Conservation (phyloP, 2,113 vertebrate species). For the Alectura lathami region DNA sequence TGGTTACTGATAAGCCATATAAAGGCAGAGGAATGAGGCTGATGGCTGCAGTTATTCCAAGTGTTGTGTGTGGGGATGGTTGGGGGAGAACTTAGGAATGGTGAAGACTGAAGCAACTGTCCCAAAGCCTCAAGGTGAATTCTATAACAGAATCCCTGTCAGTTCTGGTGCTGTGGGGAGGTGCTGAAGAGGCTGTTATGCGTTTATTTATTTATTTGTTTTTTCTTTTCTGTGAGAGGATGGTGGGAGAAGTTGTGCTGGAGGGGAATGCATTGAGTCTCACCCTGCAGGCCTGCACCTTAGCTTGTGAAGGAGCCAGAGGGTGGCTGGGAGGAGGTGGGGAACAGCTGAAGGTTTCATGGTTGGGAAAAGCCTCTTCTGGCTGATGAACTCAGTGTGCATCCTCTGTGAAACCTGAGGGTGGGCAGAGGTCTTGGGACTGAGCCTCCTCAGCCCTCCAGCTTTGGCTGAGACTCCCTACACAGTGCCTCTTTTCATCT, state of each 20-base stretch:
- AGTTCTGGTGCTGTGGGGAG: not conserved
- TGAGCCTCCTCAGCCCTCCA: not conserved
- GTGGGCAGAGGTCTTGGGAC: not conserved
- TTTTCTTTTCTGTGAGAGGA: fast-evolving
- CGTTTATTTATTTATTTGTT: too few relatives aligned
- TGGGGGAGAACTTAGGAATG: fast-evolving
- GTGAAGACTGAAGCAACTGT: not conserved
- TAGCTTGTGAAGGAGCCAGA: not conserved
- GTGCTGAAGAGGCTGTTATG: not conserved
- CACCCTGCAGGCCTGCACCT: not conserved
- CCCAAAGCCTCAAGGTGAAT: not conserved
- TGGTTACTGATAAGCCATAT: not conserved
- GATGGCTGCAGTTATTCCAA: not conserved
- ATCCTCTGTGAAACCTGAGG: not conserved
- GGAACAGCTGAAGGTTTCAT: not conserved
- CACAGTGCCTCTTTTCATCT: not conserved
- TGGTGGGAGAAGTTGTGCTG: not conserved
- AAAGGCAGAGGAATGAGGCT: not conserved
- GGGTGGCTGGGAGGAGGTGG: not conserved
- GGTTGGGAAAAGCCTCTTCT: not conserved
- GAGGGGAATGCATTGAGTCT: not conserved
- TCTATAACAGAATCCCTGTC: not conserved
- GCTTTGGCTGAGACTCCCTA: not conserved
- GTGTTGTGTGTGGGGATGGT: not conserved
- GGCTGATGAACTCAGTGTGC: not conserved